Evolutionary conservation across 2,888 invertebrate genomes (phyloP).

Genomic region (Cantharis flavilabris): DNA sequence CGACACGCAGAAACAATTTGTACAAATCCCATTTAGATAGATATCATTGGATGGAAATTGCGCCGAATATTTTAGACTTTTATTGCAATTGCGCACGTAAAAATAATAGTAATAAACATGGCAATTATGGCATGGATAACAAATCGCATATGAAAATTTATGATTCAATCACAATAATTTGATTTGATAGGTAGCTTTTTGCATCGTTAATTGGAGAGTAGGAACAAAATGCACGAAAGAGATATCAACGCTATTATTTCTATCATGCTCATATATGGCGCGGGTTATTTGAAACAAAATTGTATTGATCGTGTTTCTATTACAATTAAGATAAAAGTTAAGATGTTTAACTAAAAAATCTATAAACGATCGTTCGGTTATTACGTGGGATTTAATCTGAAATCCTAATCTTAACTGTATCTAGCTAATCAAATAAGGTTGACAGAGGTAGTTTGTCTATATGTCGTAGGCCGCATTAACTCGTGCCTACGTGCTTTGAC

Average conservation of each 20-base stretch:
- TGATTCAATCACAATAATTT: neutral
- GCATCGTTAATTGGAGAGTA: neutral
- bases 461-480: constrained; percentile 38
- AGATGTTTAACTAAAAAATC: constrained; percentile 19
- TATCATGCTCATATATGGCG: neutral
- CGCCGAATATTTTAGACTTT: constrained; percentile 19
- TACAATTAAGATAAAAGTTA: constrained; percentile 15
- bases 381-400: constrained; percentile 24
- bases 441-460: constrained; percentile 23
- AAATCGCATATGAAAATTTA: neutral
- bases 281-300: neutral
- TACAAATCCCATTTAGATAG: constrained; percentile 30
- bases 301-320: neutral
- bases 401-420: constrained; percentile 44
- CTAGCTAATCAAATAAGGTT: constrained; percentile 37
- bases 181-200: neutral
- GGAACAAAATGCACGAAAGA: neutral
- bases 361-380: constrained; percentile 21
- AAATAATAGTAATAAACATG: neutral
- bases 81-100: neutral
- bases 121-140: neutral
- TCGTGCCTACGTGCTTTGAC: constrained; percentile 41
- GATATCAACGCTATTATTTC: neutral
- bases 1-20: constrained; percentile 31
- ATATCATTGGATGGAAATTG: constrained; percentile 25